phyloP scores from a whole-genome alignment of 1,140 invertebrate genomes.

The Drosophila nannoptera region DNA sequence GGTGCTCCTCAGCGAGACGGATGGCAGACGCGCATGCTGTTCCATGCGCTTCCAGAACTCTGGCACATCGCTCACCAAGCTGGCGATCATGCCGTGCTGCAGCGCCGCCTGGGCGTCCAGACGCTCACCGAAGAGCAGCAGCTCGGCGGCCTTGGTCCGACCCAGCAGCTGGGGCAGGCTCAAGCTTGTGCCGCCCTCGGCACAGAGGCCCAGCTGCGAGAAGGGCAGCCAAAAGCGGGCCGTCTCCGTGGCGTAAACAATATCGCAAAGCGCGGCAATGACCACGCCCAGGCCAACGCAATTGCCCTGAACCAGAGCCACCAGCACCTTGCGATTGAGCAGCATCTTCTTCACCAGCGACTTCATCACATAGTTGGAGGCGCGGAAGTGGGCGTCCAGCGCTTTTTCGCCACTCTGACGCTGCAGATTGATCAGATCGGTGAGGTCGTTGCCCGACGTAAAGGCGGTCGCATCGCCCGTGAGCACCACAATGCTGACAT shows the following conservation, averaged over 20 bases:
- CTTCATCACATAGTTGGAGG: conserved; percentile 79
- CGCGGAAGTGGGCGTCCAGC: conserved; percentile 48
- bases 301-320: conserved; percentile 94
- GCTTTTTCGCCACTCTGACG: conserved; percentile 29
- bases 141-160: conserved; percentile 85
- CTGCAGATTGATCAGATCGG: conserved; percentile 25
- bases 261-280: conserved; percentile 90
- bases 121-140: conserved; percentile 90
- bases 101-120: conserved; percentile 88
- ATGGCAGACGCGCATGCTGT: conserved; percentile 80
- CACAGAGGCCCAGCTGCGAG: conserved; percentile 86
- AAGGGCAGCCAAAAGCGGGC: conserved; percentile 94
- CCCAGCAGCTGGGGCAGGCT: conserved; percentile 92
- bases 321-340: conserved; percentile 91
- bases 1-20: conserved; percentile 81
- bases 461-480: conserved; percentile 86
- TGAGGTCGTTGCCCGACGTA: conserved; percentile 93
- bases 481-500: conserved; percentile 53
- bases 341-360: conserved; percentile 90
- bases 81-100: conserved; percentile 84
- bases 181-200: conserved; percentile 92
- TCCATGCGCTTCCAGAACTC: conserved; percentile 82
- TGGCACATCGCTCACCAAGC: conserved; percentile 81
- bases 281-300: conserved; percentile 95
- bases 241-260: conserved; percentile 90